phyloP scores from a whole-genome alignment of 2,113 vertebrate species.

The Rutilus rutilus region DNA sequence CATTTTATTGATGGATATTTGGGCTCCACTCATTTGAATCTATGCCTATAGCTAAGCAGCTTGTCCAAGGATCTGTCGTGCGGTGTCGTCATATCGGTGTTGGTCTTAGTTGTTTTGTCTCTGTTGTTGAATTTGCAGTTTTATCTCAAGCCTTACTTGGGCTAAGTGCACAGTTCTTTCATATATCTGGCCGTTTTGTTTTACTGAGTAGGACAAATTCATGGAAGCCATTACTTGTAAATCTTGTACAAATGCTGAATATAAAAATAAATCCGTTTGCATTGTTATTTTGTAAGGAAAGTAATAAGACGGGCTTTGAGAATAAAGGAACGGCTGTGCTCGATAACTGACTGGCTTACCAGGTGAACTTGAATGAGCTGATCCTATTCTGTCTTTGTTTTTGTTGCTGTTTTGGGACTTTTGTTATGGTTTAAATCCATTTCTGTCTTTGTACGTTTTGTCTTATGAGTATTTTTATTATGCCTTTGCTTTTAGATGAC shows the following conservation, averaged over 20 bases:
- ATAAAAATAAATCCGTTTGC: slow-evolving; percentile 43
- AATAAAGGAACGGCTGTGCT: slow-evolving; percentile 11
- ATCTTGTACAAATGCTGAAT: slow-evolving; percentile 43
- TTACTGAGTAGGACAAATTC: slow-evolving; percentile 21
- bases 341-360: slow-evolving; percentile 7
- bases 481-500: slow-evolving; percentile 13
- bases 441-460: background rate
- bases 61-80: slow-evolving; percentile 27
- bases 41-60: slow-evolving; percentile 21
- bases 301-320: background rate
- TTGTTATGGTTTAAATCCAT: background rate
- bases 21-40: background rate
- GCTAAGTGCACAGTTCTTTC: slow-evolving; percentile 30
- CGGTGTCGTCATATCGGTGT: slow-evolving; percentile 34
- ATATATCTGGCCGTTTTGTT: slow-evolving; percentile 11
- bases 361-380: background rate
- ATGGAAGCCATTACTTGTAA: slow-evolving; percentile 14
- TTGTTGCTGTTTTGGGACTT: background rate
- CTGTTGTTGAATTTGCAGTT: slow-evolving; percentile 27
- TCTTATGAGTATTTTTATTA: slow-evolving; percentile 19
- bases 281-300: slow-evolving; percentile 44
- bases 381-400: slow-evolving; percentile 3
- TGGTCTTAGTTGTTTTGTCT: background rate
- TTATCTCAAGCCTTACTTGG: slow-evolving; percentile 45
- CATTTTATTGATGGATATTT: slow-evolving; percentile 9